These are phyloP conservation scores for honey bee (Apis mellifera) DNA, from an alignment of 1,140 invertebrate genomes.

Conservation along the genomic window DNA sequence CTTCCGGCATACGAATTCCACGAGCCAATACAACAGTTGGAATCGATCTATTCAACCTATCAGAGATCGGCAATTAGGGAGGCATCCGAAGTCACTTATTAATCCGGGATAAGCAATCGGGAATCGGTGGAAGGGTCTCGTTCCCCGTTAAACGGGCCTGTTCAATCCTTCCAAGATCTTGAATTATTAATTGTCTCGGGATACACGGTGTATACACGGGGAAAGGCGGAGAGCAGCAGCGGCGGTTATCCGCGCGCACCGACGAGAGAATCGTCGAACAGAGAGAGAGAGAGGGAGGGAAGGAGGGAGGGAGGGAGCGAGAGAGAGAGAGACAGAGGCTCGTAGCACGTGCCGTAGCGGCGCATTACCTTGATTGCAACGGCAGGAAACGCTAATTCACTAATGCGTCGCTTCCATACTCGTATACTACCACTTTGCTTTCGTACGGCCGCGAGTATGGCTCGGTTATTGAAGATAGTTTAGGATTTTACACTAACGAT, in stretches of 20 bases:
- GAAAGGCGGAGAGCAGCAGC: conserved; percentile 18
- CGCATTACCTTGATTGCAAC: conserved; percentile 78
- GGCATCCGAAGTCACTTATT: not conserved
- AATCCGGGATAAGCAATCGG: conserved; percentile 21
- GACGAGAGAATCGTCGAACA: not conserved
- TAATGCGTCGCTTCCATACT: conserved; percentile 73
- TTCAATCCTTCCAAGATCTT: conserved; percentile 46
- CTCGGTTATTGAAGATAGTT: conserved; percentile 54
- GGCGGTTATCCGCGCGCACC: conserved; percentile 48
- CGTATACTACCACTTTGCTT: conserved; percentile 60
- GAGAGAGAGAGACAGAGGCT: conserved; percentile 4
- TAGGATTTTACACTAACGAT: conserved; percentile 59
- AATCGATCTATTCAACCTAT: not conserved
- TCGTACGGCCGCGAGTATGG: conserved; percentile 23
- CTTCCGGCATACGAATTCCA: not conserved
- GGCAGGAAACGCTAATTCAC: conserved; percentile 75
- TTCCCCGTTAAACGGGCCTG: conserved; percentile 18
- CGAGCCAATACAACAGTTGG: too few species aligned
- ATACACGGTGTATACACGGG: conserved; percentile 8
- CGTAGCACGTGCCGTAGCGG: conserved; percentile 60
- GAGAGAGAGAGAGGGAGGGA: conserved; percentile 19
- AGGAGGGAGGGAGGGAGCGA: not conserved
- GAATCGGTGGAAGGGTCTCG: conserved; percentile 13
- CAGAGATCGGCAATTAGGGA: not conserved
- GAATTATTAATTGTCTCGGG: conserved; percentile 71